A percentile compares a stretch with the other conserved stretches of the same genome.
Conservation (phyloP, 2,113 vertebrate species). For the Acrocephalus kingi region DNA sequence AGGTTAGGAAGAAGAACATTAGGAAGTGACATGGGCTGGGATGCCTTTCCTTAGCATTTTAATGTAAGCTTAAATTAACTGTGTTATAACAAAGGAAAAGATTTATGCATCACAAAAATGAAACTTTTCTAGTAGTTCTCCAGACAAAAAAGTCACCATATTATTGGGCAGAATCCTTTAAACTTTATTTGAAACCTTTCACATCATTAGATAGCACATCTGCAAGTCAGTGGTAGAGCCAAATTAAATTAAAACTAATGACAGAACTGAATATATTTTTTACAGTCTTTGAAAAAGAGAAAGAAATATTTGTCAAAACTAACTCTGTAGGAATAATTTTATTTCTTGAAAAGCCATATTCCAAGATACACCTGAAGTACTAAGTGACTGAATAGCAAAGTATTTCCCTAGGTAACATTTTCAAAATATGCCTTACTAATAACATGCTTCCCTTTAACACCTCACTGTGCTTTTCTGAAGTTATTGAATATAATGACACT, state of each 20-base stretch:
- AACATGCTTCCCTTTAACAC: not conserved
- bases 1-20: not conserved
- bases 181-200: not conserved
- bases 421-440: not conserved
- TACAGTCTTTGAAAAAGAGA: not conserved
- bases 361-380: not conserved
- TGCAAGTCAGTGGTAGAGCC: not conserved
- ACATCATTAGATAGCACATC: not conserved
- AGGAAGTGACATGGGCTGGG: not conserved
- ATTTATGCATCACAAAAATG: not conserved
- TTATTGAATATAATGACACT: not conserved
- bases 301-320: not conserved
- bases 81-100: not conserved
- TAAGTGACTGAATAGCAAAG: not conserved
- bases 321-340: not conserved
- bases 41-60: not conserved
- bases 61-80: not conserved
- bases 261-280: not conserved
- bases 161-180: not conserved
- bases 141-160: not conserved
- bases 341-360: not conserved
- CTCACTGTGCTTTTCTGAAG: not conserved
- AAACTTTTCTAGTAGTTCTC: not conserved
- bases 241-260: not conserved
- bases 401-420: not conserved